Evolutionary conservation across 2,113 vertebrate species (phyloP), one percentile per base, ranked within the genome.

Genomic region (Apaloderma vittatum): DNA sequence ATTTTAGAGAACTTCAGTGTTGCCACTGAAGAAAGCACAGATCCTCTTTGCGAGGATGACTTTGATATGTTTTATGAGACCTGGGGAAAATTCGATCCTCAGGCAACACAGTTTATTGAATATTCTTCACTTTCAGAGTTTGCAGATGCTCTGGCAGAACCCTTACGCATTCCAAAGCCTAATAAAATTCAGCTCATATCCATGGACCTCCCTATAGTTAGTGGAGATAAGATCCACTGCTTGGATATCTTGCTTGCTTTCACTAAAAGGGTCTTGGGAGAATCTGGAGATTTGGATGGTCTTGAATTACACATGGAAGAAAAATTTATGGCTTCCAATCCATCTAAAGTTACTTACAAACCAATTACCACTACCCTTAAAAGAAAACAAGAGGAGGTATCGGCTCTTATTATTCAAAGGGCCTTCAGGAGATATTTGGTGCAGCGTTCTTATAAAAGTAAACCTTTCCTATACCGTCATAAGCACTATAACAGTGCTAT

Each of bases 41-140:
- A 99, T 74, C 99, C 99, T 4, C 97, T 99, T 88, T 98, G 98
- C 12, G 99, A 99, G 93, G 99, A 99, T 11, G 99, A 99, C 96
- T 99, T 99, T 94, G 99, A 99, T 66, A 99, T 99, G 98, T 99
- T 99, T 97, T 99, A 99, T 4, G 99, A 99, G 96, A 98, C 99
- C 9, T 99, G 99, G 99, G 99, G 98, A 94, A 99, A 98, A 91
- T 99, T 99, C 81, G 99, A 99, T 74, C 98, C 98, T 0, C 98
- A 99, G 93, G 99, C 99, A 32, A 99, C 99, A 0, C 99, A 99
- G 90, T 99, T 99, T 81, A 99, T 99, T 59, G 97, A 98, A 74
- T 99, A 99, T 74, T 98, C 99, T 45, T 98, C 97, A 87, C 98
- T 99, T 45, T 99, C 99, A 2, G 97, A 97, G 78, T 99, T 99